Evolutionary conservation across 1,140 invertebrate genomes (phyloP).

Genomic region (Mercenaria mercenaria): DNA sequence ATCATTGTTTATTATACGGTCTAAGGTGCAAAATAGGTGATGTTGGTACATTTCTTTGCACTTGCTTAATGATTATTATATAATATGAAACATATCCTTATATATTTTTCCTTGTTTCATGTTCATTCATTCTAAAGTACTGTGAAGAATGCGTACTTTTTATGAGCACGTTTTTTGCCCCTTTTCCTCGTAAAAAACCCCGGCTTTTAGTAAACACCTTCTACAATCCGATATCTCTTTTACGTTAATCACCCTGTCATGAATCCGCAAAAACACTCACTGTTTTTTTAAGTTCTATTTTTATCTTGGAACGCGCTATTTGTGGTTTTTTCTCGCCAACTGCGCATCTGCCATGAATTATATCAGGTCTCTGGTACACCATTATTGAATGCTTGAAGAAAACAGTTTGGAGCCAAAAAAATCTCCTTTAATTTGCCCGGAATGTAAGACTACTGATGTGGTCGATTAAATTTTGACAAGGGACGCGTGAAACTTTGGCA

Average conservation of each 20-base stretch:
- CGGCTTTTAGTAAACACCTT: no score
- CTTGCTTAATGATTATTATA: no score
- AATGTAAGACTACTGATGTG: background rate
- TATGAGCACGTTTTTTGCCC: background rate
- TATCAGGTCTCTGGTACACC: background rate
- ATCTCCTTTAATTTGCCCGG: background rate
- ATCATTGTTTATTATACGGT: no score
- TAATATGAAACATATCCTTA: no score
- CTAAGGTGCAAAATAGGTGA: no score
- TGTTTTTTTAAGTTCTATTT: background rate
- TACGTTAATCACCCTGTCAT: background rate
- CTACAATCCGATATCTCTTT: background rate
- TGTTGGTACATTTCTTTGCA: no score
- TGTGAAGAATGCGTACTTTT: no score
- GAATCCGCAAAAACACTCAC: background rate
- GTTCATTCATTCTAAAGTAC: no score
- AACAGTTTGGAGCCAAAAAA: background rate
- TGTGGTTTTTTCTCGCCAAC: background rate
- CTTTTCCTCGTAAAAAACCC: background rate
- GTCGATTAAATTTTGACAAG: slow-evolving; percentile 4
- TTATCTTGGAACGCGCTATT: background rate
- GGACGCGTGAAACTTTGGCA: background rate
- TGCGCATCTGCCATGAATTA: background rate
- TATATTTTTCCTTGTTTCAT: no score
- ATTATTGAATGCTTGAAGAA: background rate